Evolutionary conservation across 2,797 vertebrate genomes (phyloP), one percentile per base, ranked within the genome.

Genomic region (Malurus splendens): DNA sequence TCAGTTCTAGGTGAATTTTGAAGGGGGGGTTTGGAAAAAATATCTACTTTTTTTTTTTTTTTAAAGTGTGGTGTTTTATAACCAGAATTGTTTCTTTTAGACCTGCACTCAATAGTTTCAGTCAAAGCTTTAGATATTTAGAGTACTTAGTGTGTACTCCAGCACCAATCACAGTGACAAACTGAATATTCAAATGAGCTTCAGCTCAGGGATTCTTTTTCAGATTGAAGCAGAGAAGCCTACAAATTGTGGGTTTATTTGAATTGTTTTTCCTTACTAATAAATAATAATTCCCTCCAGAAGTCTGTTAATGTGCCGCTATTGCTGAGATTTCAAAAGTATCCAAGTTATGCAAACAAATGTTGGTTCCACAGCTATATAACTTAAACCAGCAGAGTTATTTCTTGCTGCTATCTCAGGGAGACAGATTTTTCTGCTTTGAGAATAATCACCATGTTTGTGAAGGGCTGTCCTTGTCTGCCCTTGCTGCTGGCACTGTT

Each of bases 361-460:
- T 41, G 25, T 30, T 59, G 13, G 17, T 65, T 54, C 57, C n/a
- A 18, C 30, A 30, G 0, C 50, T 19, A 0, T 9, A 0, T 30
- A 12, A 51, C 19, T 75, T 16, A 7, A 32, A 44, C 11, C 30
- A 50, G 22, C 14, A 3, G 17, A 41, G 15, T 41, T 51, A 23
- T 24, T 72, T 52, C 51, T 47, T 18, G 4, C 2, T 56, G 38
- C 36, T 83, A 0, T 38, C 30, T 24, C 39, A 65, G 12, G 32
- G 30, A 65, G 19, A 38, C 8, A 36, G 1, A 18, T 20, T 48
- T 51, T 83, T 4, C 27, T 42, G 45, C 50, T 68, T 56, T 20
- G 32, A 45, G 74, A 71, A 25, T 47, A 59, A 56, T 48, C 23
- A 30, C 18, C 22, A 0, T 32, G 6, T 14, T 7, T 28, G 22